Base-by-base conservation (phyloP, 2,888 invertebrate species). In the Onthophagus sagittarius region DNA sequence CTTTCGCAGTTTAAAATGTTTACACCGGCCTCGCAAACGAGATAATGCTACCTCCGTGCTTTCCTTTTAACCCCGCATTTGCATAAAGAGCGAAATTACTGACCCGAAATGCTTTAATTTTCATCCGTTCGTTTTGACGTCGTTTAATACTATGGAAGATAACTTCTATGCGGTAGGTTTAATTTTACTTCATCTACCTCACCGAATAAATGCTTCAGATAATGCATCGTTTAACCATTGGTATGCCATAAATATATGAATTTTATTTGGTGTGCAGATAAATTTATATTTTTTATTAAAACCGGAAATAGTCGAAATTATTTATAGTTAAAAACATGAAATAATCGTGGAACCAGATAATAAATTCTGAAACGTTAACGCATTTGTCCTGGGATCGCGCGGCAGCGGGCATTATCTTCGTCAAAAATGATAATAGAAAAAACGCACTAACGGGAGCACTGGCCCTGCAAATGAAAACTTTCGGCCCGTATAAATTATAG, bases 401-500 rank as follows among this genome's bases (percentile, higher is more conserved):
- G 31, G 31, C 9, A 31, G 31, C 23, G 67, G 23, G 67, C 15
- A 67, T 67, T 67, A 67, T 67, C 67, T 67, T 67, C 31, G 31
- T 32, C 23, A 67, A 67, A 67, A 67, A 67, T 67, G 67, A 67
- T 67, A 67, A 67, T 67, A 67, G 67, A 67, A 67, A 67, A 67
- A 67, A 67, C 67, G 32, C 32, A 67, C 67, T 6, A 32, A 32
- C 67, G 31, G 31, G 15, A 23, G 67, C 67, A 31, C 23, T 67
- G n/a, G 67, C 67, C 32, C 67, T 67, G 67, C 67, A 67, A 67
- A 67, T 67, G 67, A 67, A 67, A 67, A 67, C 67, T 67, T 67
- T 67, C 67, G 23, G 32, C 11, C 31, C n/a, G 67, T 31, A 67
- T 67, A 67, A 67, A 67, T 67, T 32, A 67, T 32, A 6, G 67